Evolutionary conservation across 2,888 invertebrate species (phyloP), one percentile per base, ranked within the genome.

Genomic region (Horisme vitalbata): DNA sequence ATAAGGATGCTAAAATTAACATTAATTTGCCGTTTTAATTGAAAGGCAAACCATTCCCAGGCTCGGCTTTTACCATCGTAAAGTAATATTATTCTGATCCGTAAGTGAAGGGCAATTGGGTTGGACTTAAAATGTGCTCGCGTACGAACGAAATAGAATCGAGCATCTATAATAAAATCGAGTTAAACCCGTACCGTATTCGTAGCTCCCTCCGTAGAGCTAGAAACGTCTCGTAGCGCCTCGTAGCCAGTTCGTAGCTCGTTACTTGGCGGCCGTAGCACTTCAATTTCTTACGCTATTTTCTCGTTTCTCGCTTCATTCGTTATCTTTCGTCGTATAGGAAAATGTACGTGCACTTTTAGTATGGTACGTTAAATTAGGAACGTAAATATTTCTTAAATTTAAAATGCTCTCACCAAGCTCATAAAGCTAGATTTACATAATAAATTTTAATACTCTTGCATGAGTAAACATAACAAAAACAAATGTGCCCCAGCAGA

Each of bases 241-340:
- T 38, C 50, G 51, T 51, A 56, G 56, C 38, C 13, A 28, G 63
- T 53, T 68, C 70, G 73, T 71, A 75, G 72, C 69, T 68, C 63
- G 71, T 71, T 66, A 70, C 63, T 46, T 41, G 27, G 50, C 67
- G 52, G 45, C 53, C 65, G 69, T 71, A 68, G 67, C 70, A 69
- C 68, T 76, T 64, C 75, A 75, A 79, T 77, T 69, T 73, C 64
- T 70, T 69, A 64, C 68, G 59, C 71, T 64, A 71, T 71, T 68
- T 68, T 61, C 50, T 67, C 59, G 46, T 69, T 67, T 57, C 52
- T 51, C 61, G 65, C 55, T 63, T 50, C 55, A 59, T 52, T 63
- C 41, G 56, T 46, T 61, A 48, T 50, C 50, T 50, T 45, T 52
- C 50, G 18, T 31, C 10, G 23, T 35, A 36, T 18, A 18, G 5